Base-by-base conservation (phyloP, 1,140 invertebrate species). In the Ceratina japonica region DNA sequence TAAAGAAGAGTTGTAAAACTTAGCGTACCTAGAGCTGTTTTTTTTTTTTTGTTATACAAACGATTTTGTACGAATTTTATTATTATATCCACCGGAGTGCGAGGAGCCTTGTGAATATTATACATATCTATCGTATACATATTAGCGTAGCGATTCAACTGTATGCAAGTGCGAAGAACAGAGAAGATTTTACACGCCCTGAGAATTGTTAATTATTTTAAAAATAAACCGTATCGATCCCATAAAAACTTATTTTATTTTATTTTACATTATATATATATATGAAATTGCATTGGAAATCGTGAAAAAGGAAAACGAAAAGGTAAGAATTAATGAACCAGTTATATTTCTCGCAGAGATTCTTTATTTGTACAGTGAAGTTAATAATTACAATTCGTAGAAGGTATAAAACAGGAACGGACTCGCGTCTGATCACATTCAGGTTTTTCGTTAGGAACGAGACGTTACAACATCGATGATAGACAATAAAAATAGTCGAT, bases 41-140 rank as follows among this genome's bases (percentile, higher is more conserved):
- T 59, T 44, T 5, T 37, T 59, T 49, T 87, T 81, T 89, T 90
- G 88, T 90, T 89, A 91, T 86, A 69, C 79, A 89, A 69, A 90
- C 87, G 77, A 88, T 88, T 91, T 91, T 89, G 86, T 88, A 91
- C 85, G 90, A 89, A 91, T 90, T 90, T 92, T 91, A 91, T 91
- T 86, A 87, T 83, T 83, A 83, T 63, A 72, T 31, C 27, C 27
- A 31, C 27, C 83, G 61, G 58, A 84, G 62, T 72, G 69, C 68
- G 80, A 75, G 87, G 80, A 79, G 84, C 78, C 83, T 89, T 92
- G 89, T 92, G 89, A 90, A 91, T 92, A 91, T 82, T 90, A 91
- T 91, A 91, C 82, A 91, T 91, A 90, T 88, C 84, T 91, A 88
- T 89, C 77, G 63, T 83, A 75, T 89, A 89, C 81, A 77, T 18